Evolutionary conservation across 2,888 invertebrate species (phyloP), one percentile per base, ranked within the genome.

Genomic region (Rhimphoctona megacephalus): DNA sequence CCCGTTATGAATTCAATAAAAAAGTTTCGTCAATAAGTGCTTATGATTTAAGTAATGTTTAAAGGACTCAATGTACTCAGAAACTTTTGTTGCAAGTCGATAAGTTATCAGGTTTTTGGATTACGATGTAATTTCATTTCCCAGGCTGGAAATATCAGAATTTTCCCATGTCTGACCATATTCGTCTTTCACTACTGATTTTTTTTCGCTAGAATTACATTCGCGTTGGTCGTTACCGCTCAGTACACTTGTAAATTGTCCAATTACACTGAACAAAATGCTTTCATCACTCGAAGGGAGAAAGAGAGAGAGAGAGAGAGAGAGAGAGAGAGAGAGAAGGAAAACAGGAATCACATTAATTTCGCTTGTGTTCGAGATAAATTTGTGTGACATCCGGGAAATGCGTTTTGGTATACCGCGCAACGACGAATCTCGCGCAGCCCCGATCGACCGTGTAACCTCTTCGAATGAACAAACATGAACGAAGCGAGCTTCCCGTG

Each of bases 401-500:
- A 74, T 46, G 64, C 77, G 52, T 72, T 81, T 64, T 43, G 70
- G 70, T 81, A 25, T 81, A 36, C 66, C 81, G 54, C 78, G 66
- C 64, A 77, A 69, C 57, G 85, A 67, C 64, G 64, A 73, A 52
- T 52, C 73, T 39, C 79, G 70, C 73, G 64, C 22, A 72, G 72
- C 49, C 67, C 57, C 77, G 72, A 73, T 73, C 66, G 79, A 74
- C 46, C 70, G 79, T 76, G 80, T 57, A 76, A 76, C 61, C 61
- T 79, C 79, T 64, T 36, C 78, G 67, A 79, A 85, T 73, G 81
- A 78, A 82, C 78, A 74, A 82, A 57, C 49, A 57, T 43, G 52
- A 69, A 82, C 67, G 67, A 61, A 73, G 30, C 64, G 81, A 69
- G 69, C 69, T 69, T 76, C 43, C 43, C 39, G 73, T 78, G 57